A percentile compares a stretch with the other conserved stretches of the same genome.
These are phyloP conservation scores for Atherinomorus stipes DNA, from an alignment of 2,113 vertebrate species.

Conservation along the genomic window DNA sequence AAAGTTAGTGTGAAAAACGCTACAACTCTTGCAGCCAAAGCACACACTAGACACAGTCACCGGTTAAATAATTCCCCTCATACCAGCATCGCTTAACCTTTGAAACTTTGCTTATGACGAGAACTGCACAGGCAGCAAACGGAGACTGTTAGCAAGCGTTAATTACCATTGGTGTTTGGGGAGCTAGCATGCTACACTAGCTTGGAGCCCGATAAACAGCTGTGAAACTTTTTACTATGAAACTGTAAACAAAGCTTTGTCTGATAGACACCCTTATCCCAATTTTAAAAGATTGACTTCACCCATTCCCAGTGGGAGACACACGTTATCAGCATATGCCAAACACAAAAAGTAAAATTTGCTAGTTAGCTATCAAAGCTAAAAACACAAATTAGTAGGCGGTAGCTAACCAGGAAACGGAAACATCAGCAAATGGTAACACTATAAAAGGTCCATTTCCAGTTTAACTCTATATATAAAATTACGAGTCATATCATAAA, in stretches of 20 bases:
- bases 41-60: neutral
- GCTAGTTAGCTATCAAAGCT: constrained; percentile 73
- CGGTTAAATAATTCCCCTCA: neutral
- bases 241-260: neutral
- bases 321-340: neutral
- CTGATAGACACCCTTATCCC: rapidly evolving
- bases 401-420: constrained; percentile 85
- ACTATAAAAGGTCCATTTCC: constrained; percentile 60
- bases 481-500: neutral
- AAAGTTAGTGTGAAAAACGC: neutral
- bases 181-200: constrained; percentile 58
- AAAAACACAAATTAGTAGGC: constrained; percentile 84
- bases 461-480: constrained; percentile 31
- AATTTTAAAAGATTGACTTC: rapidly evolving
- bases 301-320: neutral
- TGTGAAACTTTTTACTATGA: constrained; percentile 24
- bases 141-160: constrained; percentile 19
- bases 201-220: constrained; percentile 36
- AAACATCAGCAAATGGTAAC: constrained; percentile 66
- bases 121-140: constrained; percentile 21
- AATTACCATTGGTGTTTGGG: neutral
- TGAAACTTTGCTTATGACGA: neutral
- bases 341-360: neutral
- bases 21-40: neutral
- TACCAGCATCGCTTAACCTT: neutral